Evolutionary conservation across 37 sponge, comb jelly and placozoan species (phyloP).

Genomic region (Aplysina aerophoba): DNA sequence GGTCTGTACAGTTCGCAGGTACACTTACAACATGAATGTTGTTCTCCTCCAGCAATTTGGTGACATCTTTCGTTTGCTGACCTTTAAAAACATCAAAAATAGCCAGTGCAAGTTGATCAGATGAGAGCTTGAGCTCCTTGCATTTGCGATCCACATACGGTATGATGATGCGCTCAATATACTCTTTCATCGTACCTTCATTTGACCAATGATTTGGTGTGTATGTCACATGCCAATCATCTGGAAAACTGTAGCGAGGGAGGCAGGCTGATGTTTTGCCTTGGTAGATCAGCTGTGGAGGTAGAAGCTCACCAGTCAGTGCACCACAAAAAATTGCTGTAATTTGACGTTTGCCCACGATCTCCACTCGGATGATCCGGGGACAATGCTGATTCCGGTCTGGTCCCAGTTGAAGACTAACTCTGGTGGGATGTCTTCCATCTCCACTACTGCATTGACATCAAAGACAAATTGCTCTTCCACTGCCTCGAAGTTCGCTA

Average conservation of each 20-base stretch:
- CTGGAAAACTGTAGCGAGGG: constrained; percentile 31
- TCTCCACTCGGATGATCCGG: constrained; percentile 51
- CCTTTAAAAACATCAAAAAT: constrained; percentile 48
- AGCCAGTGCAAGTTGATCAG: constrained; percentile 50
- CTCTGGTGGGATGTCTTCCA: constrained; percentile 57
- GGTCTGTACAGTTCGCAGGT: constrained; percentile 35
- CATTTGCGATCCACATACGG: constrained; percentile 35
- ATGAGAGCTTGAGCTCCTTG: constrained; percentile 27
- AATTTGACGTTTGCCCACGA: constrained; percentile 42
- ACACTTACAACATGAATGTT: constrained; percentile 25
- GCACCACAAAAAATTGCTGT: constrained; percentile 50
- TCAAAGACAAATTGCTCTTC: constrained; percentile 52
- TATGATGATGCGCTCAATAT: constrained; percentile 29
- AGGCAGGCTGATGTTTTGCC: constrained; percentile 43
- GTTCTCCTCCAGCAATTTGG: constrained; percentile 30
- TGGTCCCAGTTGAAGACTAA: constrained; percentile 57
- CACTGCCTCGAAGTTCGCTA: constrained; percentile 23
- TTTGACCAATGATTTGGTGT: constrained; percentile 49
- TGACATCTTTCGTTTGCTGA: constrained; percentile 31
- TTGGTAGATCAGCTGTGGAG: constrained; percentile 50
- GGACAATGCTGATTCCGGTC: constrained; percentile 49
- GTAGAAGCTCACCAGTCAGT: constrained; percentile 44
- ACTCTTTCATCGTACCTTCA: constrained; percentile 36
- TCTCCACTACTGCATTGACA: constrained; percentile 40
- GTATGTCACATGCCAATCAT: constrained; percentile 42